Evolutionary conservation across 1,140 invertebrate species (phyloP).

Genomic region (Zaprionus camerounensis): DNA sequence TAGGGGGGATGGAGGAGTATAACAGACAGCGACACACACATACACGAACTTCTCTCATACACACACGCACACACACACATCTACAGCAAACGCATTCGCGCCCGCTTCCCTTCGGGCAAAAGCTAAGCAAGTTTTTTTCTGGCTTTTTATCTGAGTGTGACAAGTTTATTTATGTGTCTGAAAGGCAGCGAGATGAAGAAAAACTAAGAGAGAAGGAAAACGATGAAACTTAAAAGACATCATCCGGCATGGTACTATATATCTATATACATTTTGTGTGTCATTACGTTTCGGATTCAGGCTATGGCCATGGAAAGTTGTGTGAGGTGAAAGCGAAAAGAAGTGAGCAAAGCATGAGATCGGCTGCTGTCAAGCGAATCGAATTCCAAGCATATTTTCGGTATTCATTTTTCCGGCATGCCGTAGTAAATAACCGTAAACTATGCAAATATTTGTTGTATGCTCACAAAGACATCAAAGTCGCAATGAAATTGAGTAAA

Average conservation of each 20-base stretch:
- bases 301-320: constrained; percentile 33
- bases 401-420: neutral
- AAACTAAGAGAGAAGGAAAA: constrained; percentile 31
- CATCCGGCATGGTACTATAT: constrained; percentile 25
- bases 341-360: constrained; percentile 5
- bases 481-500: neutral
- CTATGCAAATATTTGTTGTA: neutral
- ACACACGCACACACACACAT: neutral
- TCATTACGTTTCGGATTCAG: constrained; percentile 53
- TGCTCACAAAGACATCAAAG: neutral
- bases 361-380: neutral
- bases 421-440: neutral
- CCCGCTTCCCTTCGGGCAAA: constrained; percentile 1
- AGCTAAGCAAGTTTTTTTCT: constrained; percentile 45
- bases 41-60: too few species aligned
- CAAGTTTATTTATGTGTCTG: constrained; percentile 82
- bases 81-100: neutral
- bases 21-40: constrained; percentile 10
- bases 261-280: constrained; percentile 48
- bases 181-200: constrained; percentile 55
- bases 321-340: constrained; percentile 19
- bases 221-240: constrained; percentile 71
- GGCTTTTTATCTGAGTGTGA: constrained; percentile 72
- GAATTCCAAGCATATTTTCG: neutral
- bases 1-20: constrained; percentile 4